A percentile compares a stretch with the other conserved stretches of the same genome.
Conservation (phyloP, 1,140 invertebrate genomes). For the Dreissena rostriformis region DNA sequence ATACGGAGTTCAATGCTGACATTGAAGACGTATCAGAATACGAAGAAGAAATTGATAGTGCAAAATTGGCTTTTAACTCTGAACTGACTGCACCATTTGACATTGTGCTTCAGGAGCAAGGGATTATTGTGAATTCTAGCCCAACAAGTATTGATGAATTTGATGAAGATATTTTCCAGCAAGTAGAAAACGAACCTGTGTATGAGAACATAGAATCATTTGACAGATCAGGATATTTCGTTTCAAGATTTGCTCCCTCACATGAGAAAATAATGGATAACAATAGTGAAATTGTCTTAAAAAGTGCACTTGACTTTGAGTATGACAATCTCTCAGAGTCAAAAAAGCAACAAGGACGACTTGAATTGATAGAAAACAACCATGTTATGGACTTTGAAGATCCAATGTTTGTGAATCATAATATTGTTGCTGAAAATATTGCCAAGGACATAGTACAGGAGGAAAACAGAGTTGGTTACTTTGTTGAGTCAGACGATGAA, state of each 20-base stretch:
- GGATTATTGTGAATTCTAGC: slow-evolving; percentile 17
- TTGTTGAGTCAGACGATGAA: slow-evolving; percentile 51
- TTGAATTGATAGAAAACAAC: not conserved
- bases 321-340: slow-evolving; percentile 40
- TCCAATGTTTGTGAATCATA: slow-evolving; percentile 2
- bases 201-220: slow-evolving; percentile 1
- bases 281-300: slow-evolving; percentile 49
- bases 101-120: slow-evolving; percentile 50
- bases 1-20: not conserved
- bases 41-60: slow-evolving; percentile 15
- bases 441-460: slow-evolving; percentile 37
- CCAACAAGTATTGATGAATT: not conserved
- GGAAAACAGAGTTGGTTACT: slow-evolving; percentile 32
- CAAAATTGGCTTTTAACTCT: slow-evolving; percentile 50
- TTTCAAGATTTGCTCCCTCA: slow-evolving; percentile 1
- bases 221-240: not conserved
- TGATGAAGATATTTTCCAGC: slow-evolving; percentile 14
- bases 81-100: slow-evolving; percentile 55
- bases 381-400: slow-evolving; percentile 23
- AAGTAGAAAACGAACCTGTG: slow-evolving; percentile 16
- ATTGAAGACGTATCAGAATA: slow-evolving; percentile 1
- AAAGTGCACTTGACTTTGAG: slow-evolving; percentile 52
- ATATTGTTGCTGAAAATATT: slow-evolving; percentile 45
- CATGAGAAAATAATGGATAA: slow-evolving; percentile 43
- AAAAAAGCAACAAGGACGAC: slow-evolving; percentile 14